These are phyloP conservation scores for Scylla paramamosain DNA, from an alignment of 1,140 invertebrate species.

Conservation along the genomic window DNA sequence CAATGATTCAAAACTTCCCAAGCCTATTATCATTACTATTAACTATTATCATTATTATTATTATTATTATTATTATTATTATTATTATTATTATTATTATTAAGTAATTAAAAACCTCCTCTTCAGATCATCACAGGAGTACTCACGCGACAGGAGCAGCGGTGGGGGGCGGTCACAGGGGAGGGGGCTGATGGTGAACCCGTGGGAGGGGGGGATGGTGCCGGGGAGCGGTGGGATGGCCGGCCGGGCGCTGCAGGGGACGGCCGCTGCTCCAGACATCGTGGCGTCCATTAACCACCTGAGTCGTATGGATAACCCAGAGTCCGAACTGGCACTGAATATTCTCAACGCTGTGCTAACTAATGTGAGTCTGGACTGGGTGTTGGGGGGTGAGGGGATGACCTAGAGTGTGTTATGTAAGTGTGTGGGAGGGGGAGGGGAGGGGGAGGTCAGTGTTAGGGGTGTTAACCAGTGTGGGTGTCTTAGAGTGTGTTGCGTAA, in stretches of 20 bases:
- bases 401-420: too few relatives aligned
- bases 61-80: too few relatives aligned
- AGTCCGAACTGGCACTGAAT: slow-evolving; percentile 55
- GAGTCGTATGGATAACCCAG: slow-evolving; percentile 31
- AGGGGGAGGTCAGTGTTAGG: too few relatives aligned
- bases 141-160: not conserved
- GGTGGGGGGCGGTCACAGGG: not conserved
- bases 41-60: too few relatives aligned
- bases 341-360: slow-evolving; percentile 52
- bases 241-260: not conserved
- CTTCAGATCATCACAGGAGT: not conserved
- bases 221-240: not conserved
- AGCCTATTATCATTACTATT: too few relatives aligned
- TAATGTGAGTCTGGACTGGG: not conserved
- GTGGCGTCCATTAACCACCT: slow-evolving; percentile 45
- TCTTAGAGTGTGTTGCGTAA: too few relatives aligned
- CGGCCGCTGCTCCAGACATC: slow-evolving; percentile 11
- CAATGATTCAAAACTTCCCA: too few relatives aligned
- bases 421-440: too few relatives aligned
- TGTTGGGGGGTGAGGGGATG: too few relatives aligned
- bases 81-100: too few relatives aligned
- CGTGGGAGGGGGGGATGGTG: slow-evolving; percentile 30
- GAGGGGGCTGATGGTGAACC: not conserved
- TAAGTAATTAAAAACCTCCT: too few relatives aligned
- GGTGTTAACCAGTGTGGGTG: too few relatives aligned